Conservation (phyloP, 92 coral and sea anemone genomes). For the Montipora capitata region DNA sequence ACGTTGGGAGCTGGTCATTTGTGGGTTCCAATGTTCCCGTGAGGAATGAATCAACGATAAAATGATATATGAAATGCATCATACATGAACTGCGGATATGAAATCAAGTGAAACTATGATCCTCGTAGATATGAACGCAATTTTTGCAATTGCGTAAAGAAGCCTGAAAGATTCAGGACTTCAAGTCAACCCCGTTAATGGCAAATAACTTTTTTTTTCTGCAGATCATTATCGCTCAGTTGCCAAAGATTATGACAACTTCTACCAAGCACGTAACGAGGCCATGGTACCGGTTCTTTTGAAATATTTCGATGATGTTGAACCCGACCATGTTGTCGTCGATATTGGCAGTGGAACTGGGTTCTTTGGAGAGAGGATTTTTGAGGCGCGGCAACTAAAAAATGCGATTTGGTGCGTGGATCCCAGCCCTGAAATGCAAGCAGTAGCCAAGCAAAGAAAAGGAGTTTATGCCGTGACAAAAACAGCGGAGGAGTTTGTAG, state of each 20-base stretch:
- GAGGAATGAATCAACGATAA: too few species aligned
- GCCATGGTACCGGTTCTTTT: neutral
- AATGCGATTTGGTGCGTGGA: slow-evolving; percentile 37
- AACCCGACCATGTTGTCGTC: slow-evolving; percentile 5
- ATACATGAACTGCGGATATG: too few species aligned
- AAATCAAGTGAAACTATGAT: too few species aligned
- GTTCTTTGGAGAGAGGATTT: neutral
- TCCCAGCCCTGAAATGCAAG: slow-evolving; percentile 27
- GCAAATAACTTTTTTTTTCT: neutral
- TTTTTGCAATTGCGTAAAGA: too few species aligned
- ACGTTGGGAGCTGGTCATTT: too few species aligned
- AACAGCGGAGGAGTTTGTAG: slow-evolving; percentile 10
- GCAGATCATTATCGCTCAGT: slow-evolving; percentile 20
- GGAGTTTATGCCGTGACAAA: neutral
- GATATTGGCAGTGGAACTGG: slow-evolving; percentile 44
- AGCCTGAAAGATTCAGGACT: too few species aligned
- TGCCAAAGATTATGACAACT: slow-evolving; percentile 4
- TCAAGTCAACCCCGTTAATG: too few species aligned
- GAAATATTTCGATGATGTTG: slow-evolving; percentile 5
- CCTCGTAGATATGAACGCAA: too few species aligned
- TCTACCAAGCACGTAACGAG: slow-evolving; percentile 11
- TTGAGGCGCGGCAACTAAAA: slow-evolving; percentile 4
- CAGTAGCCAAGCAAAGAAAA: slow-evolving; percentile 10
- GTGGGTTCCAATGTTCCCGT: too few species aligned
- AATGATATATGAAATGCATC: too few species aligned